Evolutionary conservation across 2,113 vertebrate species (phyloP), one percentile per base, ranked within the genome.

Genomic region (Toxostoma redivivum): DNA sequence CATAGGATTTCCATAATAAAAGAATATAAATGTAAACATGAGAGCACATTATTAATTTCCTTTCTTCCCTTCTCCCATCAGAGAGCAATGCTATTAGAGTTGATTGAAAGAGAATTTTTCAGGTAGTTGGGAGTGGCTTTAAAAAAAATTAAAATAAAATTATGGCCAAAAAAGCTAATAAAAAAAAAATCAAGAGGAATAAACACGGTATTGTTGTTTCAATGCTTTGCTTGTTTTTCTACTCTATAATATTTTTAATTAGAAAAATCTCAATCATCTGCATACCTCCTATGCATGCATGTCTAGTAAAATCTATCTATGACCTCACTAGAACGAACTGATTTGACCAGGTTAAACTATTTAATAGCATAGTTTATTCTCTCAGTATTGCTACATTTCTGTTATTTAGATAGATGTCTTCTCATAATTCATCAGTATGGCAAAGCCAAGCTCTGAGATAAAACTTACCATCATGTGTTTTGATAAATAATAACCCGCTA

Each of bases 271-370:
- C 45, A 45, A 24, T 57, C 13, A 61, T 45, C 10, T 44, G 1
- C 23, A 4, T 50, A 12, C 38, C 28, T 83, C 27, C 3, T 61
- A n/a, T 16, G 12, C 12, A 57, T 2, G 0, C 12, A 20, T 0
- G 0, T 54, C 11, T 72, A 37, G 7, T 27, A 53, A 61, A 53
- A 80, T 57, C 15, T 64, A 4, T 33, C 56, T 64, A 8, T 47
- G 17, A 10, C 51, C 56, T 28, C 22, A 31, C 48, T 60, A 69
- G 67, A 88, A 33, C 4, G 53, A 40, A 40, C 21, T 57, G 15
- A 3, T 61, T 86, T 90, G 37, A 53, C 12, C 17, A 50, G 8
- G 11, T 77, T 31, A 69, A 37, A 48, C 13, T 48, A 22, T 8
- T 53, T 33, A 48, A 42, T 23, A 42, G 1, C 6, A n/a, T 6